phyloP scores from a whole-genome alignment of 2,888 invertebrate genomes.

The Morpho deidamia region DNA sequence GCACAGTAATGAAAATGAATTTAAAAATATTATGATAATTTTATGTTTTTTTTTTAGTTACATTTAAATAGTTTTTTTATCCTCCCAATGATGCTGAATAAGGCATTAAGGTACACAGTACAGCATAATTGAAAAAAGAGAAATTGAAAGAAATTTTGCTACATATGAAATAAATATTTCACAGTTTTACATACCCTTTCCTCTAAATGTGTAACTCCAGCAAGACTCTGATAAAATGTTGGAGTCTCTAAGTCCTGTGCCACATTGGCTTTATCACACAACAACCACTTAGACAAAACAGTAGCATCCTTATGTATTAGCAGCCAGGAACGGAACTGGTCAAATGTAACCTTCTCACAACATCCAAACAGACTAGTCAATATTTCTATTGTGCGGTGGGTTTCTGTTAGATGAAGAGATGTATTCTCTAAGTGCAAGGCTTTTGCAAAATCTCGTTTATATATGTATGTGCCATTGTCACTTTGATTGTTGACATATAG shows the following conservation, averaged over 20 bases:
- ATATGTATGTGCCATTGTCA: constrained; percentile 80
- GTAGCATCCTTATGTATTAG: constrained; percentile 86
- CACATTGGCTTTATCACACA: constrained; percentile 85
- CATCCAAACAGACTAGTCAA: constrained; percentile 59
- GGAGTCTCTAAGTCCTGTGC: constrained; percentile 91
- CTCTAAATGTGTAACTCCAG: constrained; percentile 94
- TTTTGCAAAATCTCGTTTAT: constrained; percentile 85
- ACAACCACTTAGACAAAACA: constrained; percentile 88
- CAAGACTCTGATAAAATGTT: constrained; percentile 95
- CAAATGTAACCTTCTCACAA: constrained; percentile 79
- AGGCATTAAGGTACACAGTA: not conserved
- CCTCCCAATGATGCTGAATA: not conserved
- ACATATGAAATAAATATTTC: not conserved
- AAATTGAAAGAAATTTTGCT: not conserved
- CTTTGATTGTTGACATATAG: constrained; percentile 90
- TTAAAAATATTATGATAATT: too few species aligned
- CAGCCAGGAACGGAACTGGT: constrained; percentile 90
- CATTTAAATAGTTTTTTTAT: too few species aligned
- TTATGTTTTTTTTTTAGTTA: too few species aligned
- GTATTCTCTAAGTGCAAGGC: constrained; percentile 79
- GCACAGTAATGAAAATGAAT: not conserved
- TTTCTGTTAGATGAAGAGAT: constrained; percentile 52
- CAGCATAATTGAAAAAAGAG: too few species aligned
- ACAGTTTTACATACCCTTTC: constrained; percentile 79
- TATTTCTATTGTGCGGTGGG: constrained; percentile 53